Conservation (phyloP, 1,140 invertebrate genomes). For the Ips typographus region DNA sequence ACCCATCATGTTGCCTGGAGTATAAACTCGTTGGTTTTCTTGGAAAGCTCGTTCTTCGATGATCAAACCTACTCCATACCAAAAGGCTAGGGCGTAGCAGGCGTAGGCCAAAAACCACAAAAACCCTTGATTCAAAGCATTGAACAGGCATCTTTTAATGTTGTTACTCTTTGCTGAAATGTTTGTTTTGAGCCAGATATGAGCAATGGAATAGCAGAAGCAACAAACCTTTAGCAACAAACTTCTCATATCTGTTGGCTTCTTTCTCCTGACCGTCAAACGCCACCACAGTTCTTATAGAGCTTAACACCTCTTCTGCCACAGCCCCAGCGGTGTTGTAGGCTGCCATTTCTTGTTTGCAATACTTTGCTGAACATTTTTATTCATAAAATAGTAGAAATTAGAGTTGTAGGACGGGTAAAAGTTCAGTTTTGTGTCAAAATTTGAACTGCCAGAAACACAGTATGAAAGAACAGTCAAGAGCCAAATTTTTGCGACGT, state of each 20-base stretch:
- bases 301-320: constrained; percentile 78
- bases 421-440: background rate
- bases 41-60: constrained; percentile 58
- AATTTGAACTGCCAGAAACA: no score
- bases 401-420: background rate
- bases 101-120: constrained; percentile 77
- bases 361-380: constrained; percentile 49
- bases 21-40: constrained; percentile 58
- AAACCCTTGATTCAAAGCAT: constrained; percentile 67
- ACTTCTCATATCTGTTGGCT: constrained; percentile 63
- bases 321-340: constrained; percentile 77
- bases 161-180: constrained; percentile 64
- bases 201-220: no score
- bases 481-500: no score
- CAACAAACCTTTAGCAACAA: constrained; percentile 41
- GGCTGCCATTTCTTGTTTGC: constrained; percentile 63
- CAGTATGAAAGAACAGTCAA: no score
- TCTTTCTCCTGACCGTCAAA: constrained; percentile 79
- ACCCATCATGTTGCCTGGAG: constrained; percentile 66
- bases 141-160: constrained; percentile 69
- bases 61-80: constrained; percentile 77
- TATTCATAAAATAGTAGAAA: background rate
- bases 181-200: no score
- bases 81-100: constrained; percentile 79
- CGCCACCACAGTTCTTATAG: constrained; percentile 78